Evolutionary conservation across 2,113 vertebrate genomes (phyloP), one percentile per base, ranked within the genome.

Genomic region (Spermophilus dauricus): DNA sequence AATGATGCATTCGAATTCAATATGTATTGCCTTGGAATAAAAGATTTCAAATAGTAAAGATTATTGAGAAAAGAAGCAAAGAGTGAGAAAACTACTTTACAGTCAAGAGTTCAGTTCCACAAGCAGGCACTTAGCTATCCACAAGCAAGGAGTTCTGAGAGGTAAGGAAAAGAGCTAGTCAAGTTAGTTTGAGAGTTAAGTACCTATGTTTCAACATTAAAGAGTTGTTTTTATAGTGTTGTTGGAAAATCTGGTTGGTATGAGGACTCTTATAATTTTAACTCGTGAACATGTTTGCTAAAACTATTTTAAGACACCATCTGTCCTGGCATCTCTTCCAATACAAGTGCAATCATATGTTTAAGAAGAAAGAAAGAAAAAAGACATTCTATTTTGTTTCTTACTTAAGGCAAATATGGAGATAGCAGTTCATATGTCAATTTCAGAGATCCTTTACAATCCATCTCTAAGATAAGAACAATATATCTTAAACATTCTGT

Each of bases 241-340:
- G 83, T 6, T 94, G 65, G 77, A 97, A 98, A 98, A 92, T 83
- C 67, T 96, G 48, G 70, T 80, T 97, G 53, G 24, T 92, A 95
- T 24, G 78, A 97, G 63, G 69, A 95, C 65, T 45, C 76, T 39
- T 88, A 88, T 69, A 97, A 98, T 97, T 95, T 98, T 87, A 97
- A 97, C 90, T 96, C 96, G 96, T 77, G 95, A 98, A 96, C 34
- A 67, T 91, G 94, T 97, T 97, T 98, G 97, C 86, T 97, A 76
- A 77, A 95, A 96, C 82, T 97, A 96, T 94, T 98, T 96, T 97
- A 98, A 96, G 51, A 97, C 93, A 89, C 95, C 73, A 97, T 97
- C 92, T 97, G 96, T 63, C 87, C 84, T 94, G 92, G 96, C 80
- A 96, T 72, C 32, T 88, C 70, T 97, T 91, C 94, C 97, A 97